These are phyloP conservation scores for Microctonus brassicae DNA, from an alignment of 2,888 invertebrate genomes.

Conservation along the genomic window DNA sequence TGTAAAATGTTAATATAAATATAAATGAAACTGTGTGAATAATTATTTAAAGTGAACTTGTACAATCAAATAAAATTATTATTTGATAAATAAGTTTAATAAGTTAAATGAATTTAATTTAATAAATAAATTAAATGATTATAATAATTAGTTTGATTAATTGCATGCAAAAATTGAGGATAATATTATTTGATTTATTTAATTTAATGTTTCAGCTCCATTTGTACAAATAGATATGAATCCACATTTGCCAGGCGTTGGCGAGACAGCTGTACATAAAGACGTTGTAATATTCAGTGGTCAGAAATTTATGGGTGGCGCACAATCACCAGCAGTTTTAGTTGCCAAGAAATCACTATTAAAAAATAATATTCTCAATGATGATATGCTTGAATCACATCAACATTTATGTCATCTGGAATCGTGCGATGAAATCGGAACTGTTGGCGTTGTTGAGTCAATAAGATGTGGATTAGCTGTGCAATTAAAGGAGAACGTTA, in stretches of 20 bases:
- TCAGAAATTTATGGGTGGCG: conserved; percentile 92
- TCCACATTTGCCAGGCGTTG: conserved; percentile 79
- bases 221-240: conserved; percentile 88
- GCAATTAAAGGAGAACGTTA: conserved; percentile 87
- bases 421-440: conserved; percentile 81
- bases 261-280: conserved; percentile 81
- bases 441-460: conserved; percentile 83
- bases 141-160: too few relatives aligned
- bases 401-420: conserved; percentile 73
- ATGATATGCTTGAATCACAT: conserved; percentile 66
- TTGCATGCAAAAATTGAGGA: conserved; percentile 9
- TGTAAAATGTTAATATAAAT: too few relatives aligned
- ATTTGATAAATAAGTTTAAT: too few relatives aligned
- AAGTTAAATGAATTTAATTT: too few relatives aligned
- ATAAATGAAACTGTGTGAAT: too few relatives aligned
- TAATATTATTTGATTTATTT: neutral
- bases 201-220: conserved; percentile 72
- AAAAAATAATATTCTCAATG: conserved; percentile 64
- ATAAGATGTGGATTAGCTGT: conserved; percentile 88
- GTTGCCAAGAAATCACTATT: conserved; percentile 73
- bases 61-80: too few relatives aligned
- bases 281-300: conserved; percentile 92
- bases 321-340: conserved; percentile 83
- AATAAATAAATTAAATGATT: too few relatives aligned
- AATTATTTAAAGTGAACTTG: too few relatives aligned